Evolutionary conservation across 1,140 invertebrate genomes (phyloP).

Genomic region (Latrodectus geometricus): DNA sequence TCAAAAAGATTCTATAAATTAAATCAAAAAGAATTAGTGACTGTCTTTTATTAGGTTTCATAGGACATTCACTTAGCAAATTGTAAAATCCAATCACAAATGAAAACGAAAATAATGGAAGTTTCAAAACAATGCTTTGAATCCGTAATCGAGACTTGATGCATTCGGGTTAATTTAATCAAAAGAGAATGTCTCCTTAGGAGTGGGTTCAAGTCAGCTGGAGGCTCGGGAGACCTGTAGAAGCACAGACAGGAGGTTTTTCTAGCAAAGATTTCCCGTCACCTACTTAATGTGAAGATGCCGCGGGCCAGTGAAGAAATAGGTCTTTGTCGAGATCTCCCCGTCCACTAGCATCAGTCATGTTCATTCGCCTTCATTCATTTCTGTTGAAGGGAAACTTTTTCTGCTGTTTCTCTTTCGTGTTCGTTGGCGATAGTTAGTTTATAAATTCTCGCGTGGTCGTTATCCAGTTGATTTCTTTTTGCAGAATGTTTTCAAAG

Average conservation of each 20-base stretch:
- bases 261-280: conserved; percentile 40
- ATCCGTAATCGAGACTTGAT: no score
- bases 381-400: neutral
- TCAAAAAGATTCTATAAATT: no score
- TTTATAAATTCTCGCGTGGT: no score
- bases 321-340: conserved; percentile 35
- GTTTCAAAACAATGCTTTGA: no score
- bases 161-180: conserved; percentile 39
- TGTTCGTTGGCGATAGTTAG: neutral
- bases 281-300: conserved; percentile 41
- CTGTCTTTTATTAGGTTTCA: no score
- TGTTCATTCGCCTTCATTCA: neutral
- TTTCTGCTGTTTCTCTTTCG: neutral
- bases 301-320: conserved; percentile 55
- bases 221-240: conserved; percentile 22
- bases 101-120: no score
- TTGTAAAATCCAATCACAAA: no score
- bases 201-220: neutral
- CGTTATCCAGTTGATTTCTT: no score
- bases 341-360: conserved; percentile 44
- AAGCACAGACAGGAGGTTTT: neutral
- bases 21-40: no score
- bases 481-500: no score
- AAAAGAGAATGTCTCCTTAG: neutral
- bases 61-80: no score